Base-by-base conservation (phyloP, 2,888 invertebrate genomes). In the Chrysodeixis includens region DNA sequence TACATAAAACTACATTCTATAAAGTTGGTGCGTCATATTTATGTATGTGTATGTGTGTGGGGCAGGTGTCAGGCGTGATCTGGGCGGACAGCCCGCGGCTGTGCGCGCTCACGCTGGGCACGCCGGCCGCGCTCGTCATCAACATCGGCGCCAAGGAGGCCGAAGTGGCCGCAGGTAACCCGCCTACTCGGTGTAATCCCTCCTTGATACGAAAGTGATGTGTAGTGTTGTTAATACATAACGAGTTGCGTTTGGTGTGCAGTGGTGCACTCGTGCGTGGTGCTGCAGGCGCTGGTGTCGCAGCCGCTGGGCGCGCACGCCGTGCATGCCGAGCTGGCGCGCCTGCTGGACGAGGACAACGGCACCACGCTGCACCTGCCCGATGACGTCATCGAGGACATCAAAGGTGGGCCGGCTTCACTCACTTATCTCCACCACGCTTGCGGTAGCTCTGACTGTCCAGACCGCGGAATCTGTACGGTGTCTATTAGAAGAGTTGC, bases 121-220 rank as follows among this genome's bases (percentile, higher is more conserved):
- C 97, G 46, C 87, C 90, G 12, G 96, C 97, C 59, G 97, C 97
- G 20, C 95, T 99, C 3, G 98, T 99, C 0, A 92, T 99, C 53
- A 98, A 98, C 88, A 95, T 99, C 26, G 99, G 99, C 0, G 98
- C 97, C 82, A 95, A 96, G 52, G 99, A 99, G 91, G 97, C 98
- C 0, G 96, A 95, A 66, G 96, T 93, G 8, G 85, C 88, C 7
- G 89, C 93, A 14, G 93, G 93, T 93, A 73, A 60, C 6, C n/a
- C n/a, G 20, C 18, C 49, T 49, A 4, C 49, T 20, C 20, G 18
- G 10, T 20, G n/a, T 26, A 3, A 16, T 22, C n/a, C 1, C 40
- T 0, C 1, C 40, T 6, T 6, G 7, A 14, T 35, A 3, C 12
- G n/a, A 4, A n/a, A n/a, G n/a, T 14, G 6, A 14, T 1, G 40